Conservation (phyloP, 2,113 vertebrate genomes). For the Coreoperca whiteheadi region DNA sequence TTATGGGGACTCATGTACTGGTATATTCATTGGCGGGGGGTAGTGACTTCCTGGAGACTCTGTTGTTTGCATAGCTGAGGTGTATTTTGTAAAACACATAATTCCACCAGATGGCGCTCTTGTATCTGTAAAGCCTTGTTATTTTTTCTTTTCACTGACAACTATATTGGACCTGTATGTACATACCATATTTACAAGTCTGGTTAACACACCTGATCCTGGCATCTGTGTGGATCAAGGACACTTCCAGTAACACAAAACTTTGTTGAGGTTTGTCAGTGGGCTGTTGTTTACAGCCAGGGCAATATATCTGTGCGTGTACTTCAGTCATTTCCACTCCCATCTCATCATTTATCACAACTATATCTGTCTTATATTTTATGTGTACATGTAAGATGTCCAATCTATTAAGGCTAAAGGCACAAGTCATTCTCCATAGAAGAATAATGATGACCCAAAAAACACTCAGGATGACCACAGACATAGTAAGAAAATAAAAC, state of each 20-base stretch:
- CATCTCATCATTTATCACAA: neutral
- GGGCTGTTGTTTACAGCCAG: neutral
- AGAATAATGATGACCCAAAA: neutral
- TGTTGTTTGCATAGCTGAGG: neutral
- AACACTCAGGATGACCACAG: neutral
- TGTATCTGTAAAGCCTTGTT: neutral
- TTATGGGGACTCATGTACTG: neutral
- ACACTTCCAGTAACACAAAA: neutral
- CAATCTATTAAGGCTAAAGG: neutral
- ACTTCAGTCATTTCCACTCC: neutral
- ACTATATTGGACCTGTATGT: neutral
- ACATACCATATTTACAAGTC: neutral
- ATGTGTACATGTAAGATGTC: neutral
- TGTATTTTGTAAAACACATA: neutral
- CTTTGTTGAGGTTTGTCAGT: neutral
- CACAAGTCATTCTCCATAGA: neutral
- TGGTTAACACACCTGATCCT: too few relatives aligned
- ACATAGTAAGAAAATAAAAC: neutral
- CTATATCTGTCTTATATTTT: neutral
- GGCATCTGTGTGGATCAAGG: neutral
- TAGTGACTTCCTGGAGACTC: neutral
- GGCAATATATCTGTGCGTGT: neutral
- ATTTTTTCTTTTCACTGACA: neutral
- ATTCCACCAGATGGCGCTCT: conserved; percentile 53
- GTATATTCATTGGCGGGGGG: neutral